These are phyloP conservation scores for Indicator indicator DNA, from an alignment of 2,113 vertebrate species.

Conservation along the genomic window DNA sequence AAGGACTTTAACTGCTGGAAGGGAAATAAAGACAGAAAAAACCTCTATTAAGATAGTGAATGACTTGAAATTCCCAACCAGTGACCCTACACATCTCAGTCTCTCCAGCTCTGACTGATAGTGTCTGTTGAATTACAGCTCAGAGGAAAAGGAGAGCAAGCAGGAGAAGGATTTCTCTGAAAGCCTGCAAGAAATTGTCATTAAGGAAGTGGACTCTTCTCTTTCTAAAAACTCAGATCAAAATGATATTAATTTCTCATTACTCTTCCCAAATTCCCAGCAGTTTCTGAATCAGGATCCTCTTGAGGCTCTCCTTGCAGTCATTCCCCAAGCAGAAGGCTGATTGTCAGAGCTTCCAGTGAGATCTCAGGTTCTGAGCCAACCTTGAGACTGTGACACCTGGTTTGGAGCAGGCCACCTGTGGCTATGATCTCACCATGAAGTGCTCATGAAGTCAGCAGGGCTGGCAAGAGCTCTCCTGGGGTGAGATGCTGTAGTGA, in stretches of 20 bases:
- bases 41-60: background rate
- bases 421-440: background rate
- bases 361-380: background rate
- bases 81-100: background rate
- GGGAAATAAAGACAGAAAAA: background rate
- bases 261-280: background rate
- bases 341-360: background rate
- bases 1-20: background rate
- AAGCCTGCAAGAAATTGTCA: background rate
- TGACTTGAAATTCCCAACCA: background rate
- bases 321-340: background rate
- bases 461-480: background rate
- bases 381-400: background rate
- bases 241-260: conserved; percentile 49
- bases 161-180: background rate
- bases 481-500: background rate
- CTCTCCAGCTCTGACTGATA: background rate
- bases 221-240: conserved; percentile 34
- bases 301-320: background rate
- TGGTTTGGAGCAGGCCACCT: background rate
- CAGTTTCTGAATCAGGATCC: background rate
- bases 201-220: background rate
- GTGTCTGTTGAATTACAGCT: background rate
- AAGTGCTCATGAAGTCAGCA: fast-evolving
- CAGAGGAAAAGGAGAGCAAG: background rate